Evolutionary conservation across 2,113 vertebrate genomes (phyloP).

Genomic region (Malurus melanocephalus): DNA sequence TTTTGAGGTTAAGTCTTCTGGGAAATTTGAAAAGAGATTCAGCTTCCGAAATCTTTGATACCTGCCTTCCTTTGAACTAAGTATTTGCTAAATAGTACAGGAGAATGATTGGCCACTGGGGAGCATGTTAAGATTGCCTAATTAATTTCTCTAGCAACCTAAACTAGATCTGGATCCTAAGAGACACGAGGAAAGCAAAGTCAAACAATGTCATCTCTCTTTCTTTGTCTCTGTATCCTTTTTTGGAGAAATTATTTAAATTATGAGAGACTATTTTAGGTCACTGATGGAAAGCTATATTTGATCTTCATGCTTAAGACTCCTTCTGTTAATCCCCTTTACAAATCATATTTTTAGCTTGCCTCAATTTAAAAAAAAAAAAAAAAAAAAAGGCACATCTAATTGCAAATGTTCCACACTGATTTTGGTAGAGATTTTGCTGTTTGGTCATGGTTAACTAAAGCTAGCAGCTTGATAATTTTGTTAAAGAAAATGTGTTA

Average conservation of each 20-base stretch:
- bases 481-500: not conserved
- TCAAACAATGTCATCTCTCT: not conserved
- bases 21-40: conserved; percentile 30
- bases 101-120: not conserved
- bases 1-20: conserved; percentile 12
- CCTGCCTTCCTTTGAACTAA: not conserved
- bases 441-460: not conserved
- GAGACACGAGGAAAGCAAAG: conserved; percentile 5
- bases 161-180: conserved; percentile 14
- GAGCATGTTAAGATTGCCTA: not conserved
- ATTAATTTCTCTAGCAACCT: conserved; percentile 47
- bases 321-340: not conserved
- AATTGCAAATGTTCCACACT: conserved; percentile 13
- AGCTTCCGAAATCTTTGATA: conserved; percentile 2
- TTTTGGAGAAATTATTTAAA: conserved; percentile 14
- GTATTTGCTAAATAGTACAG: not conserved
- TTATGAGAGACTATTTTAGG: conserved; percentile 11
- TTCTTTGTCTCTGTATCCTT: not conserved
- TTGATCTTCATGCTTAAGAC: not conserved
- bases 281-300: conserved; percentile 12
- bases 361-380: not conserved
- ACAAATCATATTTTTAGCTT: not conserved
- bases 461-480: not conserved
- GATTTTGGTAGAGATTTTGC: not conserved
- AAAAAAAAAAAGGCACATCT: not conserved